A percentile compares a stretch with the other conserved stretches of the same genome.
These are phyloP conservation scores for Halcyon badia DNA, from an alignment of 2,797 vertebrate genomes.

Conservation along the genomic window DNA sequence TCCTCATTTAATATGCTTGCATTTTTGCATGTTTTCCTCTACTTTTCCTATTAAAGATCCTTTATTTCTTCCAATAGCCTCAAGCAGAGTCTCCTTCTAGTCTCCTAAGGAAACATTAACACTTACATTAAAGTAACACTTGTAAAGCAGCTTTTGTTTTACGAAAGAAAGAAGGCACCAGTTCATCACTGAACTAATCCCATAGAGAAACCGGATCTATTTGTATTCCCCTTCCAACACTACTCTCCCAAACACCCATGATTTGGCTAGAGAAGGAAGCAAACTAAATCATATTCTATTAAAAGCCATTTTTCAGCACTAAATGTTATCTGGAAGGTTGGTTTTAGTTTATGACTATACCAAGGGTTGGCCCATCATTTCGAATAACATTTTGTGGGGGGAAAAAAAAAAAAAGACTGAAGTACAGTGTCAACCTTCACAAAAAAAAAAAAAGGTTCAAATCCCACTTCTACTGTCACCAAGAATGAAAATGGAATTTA, in stretches of 20 bases:
- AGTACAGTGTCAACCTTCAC: background rate
- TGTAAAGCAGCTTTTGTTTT: conserved; percentile 48
- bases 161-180: conserved; percentile 33
- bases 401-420: background rate
- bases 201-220: background rate
- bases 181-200: conserved; percentile 36
- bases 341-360: background rate
- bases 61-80: conserved; percentile 25
- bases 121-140: conserved; percentile 22
- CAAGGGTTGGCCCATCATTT: background rate
- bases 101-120: conserved; percentile 48
- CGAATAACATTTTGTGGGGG: background rate
- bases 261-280: background rate
- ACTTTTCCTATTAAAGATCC: conserved; percentile 28
- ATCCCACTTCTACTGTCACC: background rate
- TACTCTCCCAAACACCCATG: background rate
- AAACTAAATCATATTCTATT: background rate
- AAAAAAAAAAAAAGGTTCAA: background rate
- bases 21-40: conserved; percentile 5
- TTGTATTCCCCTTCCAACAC: background rate
- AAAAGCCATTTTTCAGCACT: background rate
- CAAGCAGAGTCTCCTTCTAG: background rate
- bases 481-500: background rate
- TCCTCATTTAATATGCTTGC: background rate
- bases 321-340: background rate